Evolutionary conservation across 2,113 vertebrate species (phyloP).

Genomic region (Brienomyrus longianalis): DNA sequence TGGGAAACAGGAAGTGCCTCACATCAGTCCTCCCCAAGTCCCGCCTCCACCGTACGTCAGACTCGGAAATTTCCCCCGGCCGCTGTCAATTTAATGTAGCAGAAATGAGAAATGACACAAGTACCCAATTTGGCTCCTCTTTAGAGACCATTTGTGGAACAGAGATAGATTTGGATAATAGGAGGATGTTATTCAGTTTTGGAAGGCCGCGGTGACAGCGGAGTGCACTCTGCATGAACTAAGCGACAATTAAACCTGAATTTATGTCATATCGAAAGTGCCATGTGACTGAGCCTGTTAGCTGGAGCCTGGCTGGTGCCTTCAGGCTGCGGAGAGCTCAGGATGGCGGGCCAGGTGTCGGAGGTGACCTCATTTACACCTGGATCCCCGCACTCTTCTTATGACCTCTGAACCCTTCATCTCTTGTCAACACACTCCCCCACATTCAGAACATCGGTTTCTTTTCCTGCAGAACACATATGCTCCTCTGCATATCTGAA

Average conservation of each 20-base stretch:
- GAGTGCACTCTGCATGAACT: constrained; percentile 23
- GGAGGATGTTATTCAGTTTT: constrained; percentile 4
- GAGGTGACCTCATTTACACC: not conserved
- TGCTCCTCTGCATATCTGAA: not conserved
- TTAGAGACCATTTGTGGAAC: constrained; percentile 18
- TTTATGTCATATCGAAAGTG: constrained; percentile 12
- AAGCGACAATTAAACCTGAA: constrained; percentile 22
- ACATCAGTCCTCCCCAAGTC: not conserved
- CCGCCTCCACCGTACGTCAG: not conserved
- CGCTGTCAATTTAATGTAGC: not conserved
- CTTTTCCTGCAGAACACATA: not conserved
- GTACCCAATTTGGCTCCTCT: constrained; percentile 22
- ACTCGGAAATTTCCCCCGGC: constrained; percentile 12
- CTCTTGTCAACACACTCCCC: not conserved
- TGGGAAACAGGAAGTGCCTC: not conserved
- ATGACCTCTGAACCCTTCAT: not conserved
- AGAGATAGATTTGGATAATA: constrained; percentile 24
- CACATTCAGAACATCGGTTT: not conserved
- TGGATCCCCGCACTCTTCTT: not conserved
- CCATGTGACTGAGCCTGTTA: constrained; percentile 4
- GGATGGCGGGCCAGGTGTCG: not conserved
- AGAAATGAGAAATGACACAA: constrained; percentile 12
- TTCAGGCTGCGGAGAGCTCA: not conserved
- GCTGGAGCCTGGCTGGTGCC: not conserved
- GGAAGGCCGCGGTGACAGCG: not conserved